Evolutionary conservation across 2,888 invertebrate species (phyloP).

Genomic region (Netelia inedita): DNA sequence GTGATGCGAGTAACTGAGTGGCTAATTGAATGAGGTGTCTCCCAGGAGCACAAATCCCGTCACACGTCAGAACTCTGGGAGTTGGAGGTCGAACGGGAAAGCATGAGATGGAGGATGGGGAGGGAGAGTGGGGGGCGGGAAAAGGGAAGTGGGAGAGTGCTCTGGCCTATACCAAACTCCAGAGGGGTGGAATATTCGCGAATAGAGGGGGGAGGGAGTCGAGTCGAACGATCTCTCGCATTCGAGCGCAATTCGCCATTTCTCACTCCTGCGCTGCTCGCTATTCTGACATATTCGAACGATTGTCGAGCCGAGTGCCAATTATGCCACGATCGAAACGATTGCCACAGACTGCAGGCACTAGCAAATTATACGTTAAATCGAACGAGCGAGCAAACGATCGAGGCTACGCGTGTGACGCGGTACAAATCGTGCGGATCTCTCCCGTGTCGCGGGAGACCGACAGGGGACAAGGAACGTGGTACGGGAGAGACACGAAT

Average conservation of each 20-base stretch:
- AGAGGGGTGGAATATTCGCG: constrained; percentile 30
- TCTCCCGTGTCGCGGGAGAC: constrained; percentile 49
- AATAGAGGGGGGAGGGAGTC: constrained; percentile 11
- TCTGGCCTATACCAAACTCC: constrained; percentile 69
- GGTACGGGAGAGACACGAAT: constrained; percentile 52
- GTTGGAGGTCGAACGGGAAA: constrained; percentile 58
- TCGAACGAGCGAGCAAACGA: constrained; percentile 51
- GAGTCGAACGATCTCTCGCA: constrained; percentile 45
- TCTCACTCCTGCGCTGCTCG: constrained; percentile 37
- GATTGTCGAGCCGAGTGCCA: constrained; percentile 78
- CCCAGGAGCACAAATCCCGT: constrained; percentile 83
- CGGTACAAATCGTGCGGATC: constrained; percentile 64
- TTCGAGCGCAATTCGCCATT: constrained; percentile 46
- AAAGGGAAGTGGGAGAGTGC: constrained; percentile 12
- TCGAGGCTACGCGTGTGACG: constrained; percentile 40
- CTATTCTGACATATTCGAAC: constrained; percentile 70
- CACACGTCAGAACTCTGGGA: constrained; percentile 82
- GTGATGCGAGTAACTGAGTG: constrained; percentile 84
- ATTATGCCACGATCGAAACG: constrained; percentile 73
- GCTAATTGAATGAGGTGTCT: constrained; percentile 84
- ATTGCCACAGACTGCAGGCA: constrained; percentile 50
- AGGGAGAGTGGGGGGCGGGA: not conserved
- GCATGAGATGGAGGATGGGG: constrained; percentile 1
- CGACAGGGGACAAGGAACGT: constrained; percentile 41
- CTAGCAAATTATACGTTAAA: constrained; percentile 63